Evolutionary conservation across 1,140 invertebrate genomes (phyloP).

Genomic region (Steinernema feltiae): DNA sequence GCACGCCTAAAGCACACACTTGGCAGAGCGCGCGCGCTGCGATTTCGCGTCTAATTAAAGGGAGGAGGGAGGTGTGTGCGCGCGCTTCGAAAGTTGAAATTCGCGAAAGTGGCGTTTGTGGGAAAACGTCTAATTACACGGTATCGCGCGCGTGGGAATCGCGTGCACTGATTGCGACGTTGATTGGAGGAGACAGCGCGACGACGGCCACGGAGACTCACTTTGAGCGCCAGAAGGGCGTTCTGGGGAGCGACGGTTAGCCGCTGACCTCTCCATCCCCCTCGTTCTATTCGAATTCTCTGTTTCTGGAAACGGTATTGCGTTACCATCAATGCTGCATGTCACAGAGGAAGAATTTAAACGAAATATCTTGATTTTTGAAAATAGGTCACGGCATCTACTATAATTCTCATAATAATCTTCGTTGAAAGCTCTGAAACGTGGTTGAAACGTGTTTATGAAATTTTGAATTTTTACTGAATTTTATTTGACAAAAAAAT

Average conservation of each 20-base stretch:
- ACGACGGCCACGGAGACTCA: background rate
- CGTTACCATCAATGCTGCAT: no score
- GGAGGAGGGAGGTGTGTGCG: background rate
- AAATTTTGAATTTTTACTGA: background rate
- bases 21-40: background rate
- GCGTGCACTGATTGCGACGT: background rate
- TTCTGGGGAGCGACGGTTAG: background rate
- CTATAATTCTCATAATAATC: background rate
- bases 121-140: slow-evolving; percentile 11
- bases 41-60: background rate
- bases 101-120: background rate
- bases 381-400: background rate
- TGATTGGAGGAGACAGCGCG: background rate
- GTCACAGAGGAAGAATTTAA: no score
- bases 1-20: background rate
- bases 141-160: slow-evolving; percentile 12
- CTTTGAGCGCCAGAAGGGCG: background rate
- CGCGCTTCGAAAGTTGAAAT: background rate
- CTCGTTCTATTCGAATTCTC: no score
- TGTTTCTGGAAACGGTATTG: no score
- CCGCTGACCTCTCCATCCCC: no score
- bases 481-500: background rate
- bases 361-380: no score
- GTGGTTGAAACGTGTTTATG: background rate
- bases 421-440: background rate